phyloP scores from a whole-genome alignment of 2,797 vertebrate species.

The Pseudomugil tenellus region DNA sequence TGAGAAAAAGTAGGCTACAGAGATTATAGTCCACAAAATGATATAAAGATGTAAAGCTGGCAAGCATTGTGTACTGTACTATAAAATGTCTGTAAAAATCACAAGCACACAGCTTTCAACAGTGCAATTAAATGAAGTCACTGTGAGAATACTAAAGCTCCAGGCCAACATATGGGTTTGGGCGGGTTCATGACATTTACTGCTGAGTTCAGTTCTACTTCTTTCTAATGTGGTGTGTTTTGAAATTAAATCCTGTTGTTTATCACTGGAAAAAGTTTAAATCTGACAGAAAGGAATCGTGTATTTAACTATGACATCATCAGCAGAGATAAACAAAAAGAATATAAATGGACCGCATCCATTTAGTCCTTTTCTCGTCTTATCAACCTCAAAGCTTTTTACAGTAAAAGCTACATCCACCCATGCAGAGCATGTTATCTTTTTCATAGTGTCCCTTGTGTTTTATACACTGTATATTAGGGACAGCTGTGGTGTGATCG shows the following conservation, averaged over 20 bases:
- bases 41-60: background rate
- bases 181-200: constrained; percentile 18
- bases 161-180: constrained; percentile 2
- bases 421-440: background rate
- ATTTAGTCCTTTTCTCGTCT: background rate
- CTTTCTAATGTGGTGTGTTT: background rate
- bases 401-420: background rate
- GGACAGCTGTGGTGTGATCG: background rate
- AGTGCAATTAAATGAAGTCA: constrained; percentile 13
- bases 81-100: background rate
- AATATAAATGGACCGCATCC: background rate
- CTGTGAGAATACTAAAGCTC: constrained; percentile 14
- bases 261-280: background rate
- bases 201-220: background rate
- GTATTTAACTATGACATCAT: background rate
- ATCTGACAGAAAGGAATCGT: background rate
- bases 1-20: too few species aligned
- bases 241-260: background rate
- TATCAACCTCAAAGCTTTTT: constrained; percentile 8
- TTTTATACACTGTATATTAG: background rate
- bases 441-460: background rate
- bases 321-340: background rate
- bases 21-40: background rate
- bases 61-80: background rate
- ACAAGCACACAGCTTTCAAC: background rate